Evolutionary conservation across 2,888 invertebrate species (phyloP).

Genomic region (Synanthedon formicaeformis): DNA sequence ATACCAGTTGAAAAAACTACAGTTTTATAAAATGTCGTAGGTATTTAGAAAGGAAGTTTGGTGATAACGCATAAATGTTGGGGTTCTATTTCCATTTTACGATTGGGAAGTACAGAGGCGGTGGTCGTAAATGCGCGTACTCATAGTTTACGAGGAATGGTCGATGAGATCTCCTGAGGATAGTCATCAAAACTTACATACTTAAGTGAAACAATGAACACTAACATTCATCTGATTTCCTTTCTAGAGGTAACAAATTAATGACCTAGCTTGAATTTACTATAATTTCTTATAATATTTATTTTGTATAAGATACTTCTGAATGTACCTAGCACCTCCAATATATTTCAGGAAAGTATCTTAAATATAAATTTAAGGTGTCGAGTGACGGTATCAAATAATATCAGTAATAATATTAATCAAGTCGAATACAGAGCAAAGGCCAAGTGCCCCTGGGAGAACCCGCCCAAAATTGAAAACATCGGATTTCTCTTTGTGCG

Average conservation of each 20-base stretch:
- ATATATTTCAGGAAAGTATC: background rate
- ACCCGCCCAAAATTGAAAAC: conserved; percentile 21
- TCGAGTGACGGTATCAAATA: too few relatives aligned
- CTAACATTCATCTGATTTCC: too few relatives aligned
- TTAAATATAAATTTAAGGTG: too few relatives aligned
- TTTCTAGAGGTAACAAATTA: too few relatives aligned
- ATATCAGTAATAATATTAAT: too few relatives aligned
- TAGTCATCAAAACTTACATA: conserved; percentile 8
- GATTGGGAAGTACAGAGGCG: conserved; percentile 27
- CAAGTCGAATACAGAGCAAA: too few relatives aligned
- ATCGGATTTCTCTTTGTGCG: conserved; percentile 18
- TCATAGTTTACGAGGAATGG: conserved; percentile 36
- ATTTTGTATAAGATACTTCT: too few relatives aligned
- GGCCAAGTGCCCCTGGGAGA: conserved; percentile 12
- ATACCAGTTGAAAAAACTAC: background rate
- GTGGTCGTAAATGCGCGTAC: conserved; percentile 45
- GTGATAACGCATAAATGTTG: conserved; percentile 35
- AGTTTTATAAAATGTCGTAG: background rate
- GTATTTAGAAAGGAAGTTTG: conserved; percentile 5
- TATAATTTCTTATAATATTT: too few relatives aligned
- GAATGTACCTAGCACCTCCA: too few relatives aligned
- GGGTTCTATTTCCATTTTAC: conserved; percentile 44
- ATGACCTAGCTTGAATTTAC: too few relatives aligned
- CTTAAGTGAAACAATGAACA: too few relatives aligned
- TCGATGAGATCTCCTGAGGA: conserved; percentile 10